Base-by-base conservation (phyloP, 2,113 vertebrate species). In the Callocephalon fimbriatum region DNA sequence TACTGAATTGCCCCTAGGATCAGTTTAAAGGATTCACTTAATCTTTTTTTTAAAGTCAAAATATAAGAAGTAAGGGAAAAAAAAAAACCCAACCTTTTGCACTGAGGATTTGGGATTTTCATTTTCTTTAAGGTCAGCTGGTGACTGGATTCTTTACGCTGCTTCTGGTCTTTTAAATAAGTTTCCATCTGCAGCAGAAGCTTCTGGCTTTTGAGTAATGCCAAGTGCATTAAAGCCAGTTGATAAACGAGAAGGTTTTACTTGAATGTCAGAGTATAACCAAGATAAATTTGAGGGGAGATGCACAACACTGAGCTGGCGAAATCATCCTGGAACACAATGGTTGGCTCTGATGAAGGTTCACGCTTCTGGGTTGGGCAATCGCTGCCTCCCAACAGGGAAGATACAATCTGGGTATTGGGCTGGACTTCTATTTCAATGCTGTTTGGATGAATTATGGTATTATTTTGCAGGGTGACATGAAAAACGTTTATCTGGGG, bases 1-100 rank as follows among this genome's bases (percentile, higher is more conserved):
- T 91, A 82, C 76, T 82, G 80, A 86, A 58, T 87, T 90, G 80
- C 86, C 76, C 65, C 45, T 75, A 84, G 94, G 94, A 94, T 93
- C 83, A 89, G 83, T 97, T 97, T 91, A 95, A 97, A 94, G 86
- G 88, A 95, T 97, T 96, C 48, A 2, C 80, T 94, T 97, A 95
- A 97, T 95, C 94, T 92, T 93, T 90, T 86, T 94, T 77, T 71
- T 47, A 75, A 95, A 95, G 92, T 79, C 79, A 95, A 92, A 95
- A 85, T 93, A 76, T 92, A 54, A 93, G 90, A 91, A 42, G 71
- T 75, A 70, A 83, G 53, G 48, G 40, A 78, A 76, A 82, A 86
- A 82, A 86, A 84, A 92, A 63, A 58, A 0, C 1, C 2, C 73
- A 94, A 86, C 87, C 87, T 94, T 93, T 92, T 77, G 67, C 59